A percentile compares a stretch with the other conserved stretches of the same genome.
phyloP scores from a whole-genome alignment of 2,888 invertebrate genomes.

The Leptinotarsa rubiginosa region DNA sequence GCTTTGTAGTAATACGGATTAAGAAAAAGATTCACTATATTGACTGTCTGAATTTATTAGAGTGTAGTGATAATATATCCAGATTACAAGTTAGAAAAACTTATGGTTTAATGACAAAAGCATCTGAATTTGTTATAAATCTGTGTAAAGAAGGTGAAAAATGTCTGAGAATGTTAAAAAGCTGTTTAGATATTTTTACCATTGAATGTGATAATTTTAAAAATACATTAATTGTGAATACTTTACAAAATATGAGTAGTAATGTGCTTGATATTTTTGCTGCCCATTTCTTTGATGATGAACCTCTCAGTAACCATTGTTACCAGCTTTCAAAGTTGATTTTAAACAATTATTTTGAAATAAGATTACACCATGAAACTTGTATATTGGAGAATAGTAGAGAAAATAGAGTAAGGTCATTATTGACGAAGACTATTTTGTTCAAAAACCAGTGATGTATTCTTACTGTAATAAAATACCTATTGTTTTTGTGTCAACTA shows the following conservation, averaged over 20 bases:
- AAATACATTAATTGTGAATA: background rate
- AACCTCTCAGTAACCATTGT: constrained; percentile 22
- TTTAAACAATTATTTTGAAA: constrained; percentile 32
- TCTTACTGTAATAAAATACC: background rate
- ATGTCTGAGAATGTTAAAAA: constrained; percentile 5
- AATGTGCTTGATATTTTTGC: constrained; percentile 21
- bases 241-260: background rate
- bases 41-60: constrained; percentile 14
- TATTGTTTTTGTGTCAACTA: too few relatives aligned
- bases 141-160: constrained; percentile 19
- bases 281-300: constrained; percentile 24
- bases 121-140: constrained; percentile 3
- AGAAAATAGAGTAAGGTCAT: constrained; percentile 20
- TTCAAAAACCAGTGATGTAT: constrained; percentile 12
- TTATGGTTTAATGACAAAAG: constrained; percentile 18
- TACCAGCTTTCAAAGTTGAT: background rate
- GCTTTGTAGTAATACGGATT: constrained; percentile 27
- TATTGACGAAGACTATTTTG: constrained; percentile 25
- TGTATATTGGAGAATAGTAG: constrained; percentile 21
- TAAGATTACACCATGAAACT: constrained; percentile 36
- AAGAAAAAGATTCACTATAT: background rate
- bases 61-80: constrained; percentile 11
- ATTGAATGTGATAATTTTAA: background rate
- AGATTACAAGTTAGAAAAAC: constrained; percentile 18
- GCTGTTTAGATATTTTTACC: background rate